Percentiles rank a stretch among this genome's conserved stretches.
These are phyloP conservation scores for Psilopogon haemacephalus DNA, from an alignment of 2,113 vertebrate species.

Conservation along the genomic window DNA sequence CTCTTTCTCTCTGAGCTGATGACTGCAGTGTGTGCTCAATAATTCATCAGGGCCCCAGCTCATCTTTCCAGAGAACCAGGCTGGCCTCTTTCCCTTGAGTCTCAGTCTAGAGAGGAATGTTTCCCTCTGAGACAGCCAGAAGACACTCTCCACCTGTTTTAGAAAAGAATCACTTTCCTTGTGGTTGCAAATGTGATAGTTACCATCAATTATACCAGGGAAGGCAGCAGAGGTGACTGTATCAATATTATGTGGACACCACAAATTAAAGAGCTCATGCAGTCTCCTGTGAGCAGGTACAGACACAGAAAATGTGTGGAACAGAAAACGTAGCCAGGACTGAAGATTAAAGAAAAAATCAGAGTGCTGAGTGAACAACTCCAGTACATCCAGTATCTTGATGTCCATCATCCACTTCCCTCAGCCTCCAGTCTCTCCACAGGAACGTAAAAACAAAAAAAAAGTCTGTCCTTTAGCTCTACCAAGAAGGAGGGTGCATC, in stretches of 20 bases:
- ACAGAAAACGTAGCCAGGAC: background rate
- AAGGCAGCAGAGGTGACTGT: background rate
- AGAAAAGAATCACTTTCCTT: slow-evolving; percentile 37
- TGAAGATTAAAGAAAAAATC: background rate
- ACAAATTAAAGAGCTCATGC: background rate
- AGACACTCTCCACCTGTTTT: background rate
- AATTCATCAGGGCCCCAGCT: slow-evolving; percentile 46
- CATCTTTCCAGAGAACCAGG: slow-evolving; percentile 33
- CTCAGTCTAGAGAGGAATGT: background rate
- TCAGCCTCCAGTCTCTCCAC: background rate
- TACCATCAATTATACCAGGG: slow-evolving; percentile 5
- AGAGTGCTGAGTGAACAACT: background rate
- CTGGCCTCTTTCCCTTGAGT: background rate
- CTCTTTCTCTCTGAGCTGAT: background rate
- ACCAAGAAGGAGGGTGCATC: background rate
- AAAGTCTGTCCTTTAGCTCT: background rate
- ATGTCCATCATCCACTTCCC: rapidly evolving
- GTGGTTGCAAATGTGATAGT: background rate
- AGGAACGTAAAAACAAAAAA: background rate
- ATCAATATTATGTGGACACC: background rate
- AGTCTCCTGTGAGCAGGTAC: background rate
- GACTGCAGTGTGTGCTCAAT: background rate
- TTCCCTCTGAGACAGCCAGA: background rate
- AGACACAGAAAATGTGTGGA: background rate
- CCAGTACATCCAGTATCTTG: background rate